phyloP scores from a whole-genome alignment of 2,113 vertebrate species.

The Cinclus mexicanus region DNA sequence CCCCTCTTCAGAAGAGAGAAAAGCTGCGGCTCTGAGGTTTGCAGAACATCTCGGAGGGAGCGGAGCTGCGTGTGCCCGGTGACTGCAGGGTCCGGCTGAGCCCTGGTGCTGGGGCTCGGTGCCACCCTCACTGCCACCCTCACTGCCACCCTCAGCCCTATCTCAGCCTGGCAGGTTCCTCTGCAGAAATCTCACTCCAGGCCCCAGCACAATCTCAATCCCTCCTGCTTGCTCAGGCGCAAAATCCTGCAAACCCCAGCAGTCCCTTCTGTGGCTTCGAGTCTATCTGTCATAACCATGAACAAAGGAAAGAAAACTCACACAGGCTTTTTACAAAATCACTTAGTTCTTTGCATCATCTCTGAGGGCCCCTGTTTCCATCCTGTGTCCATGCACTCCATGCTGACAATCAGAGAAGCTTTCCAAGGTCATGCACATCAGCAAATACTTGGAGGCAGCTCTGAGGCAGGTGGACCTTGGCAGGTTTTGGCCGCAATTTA shows the following conservation, averaged over 20 bases:
- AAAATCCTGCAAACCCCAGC: neutral
- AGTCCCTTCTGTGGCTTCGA: neutral
- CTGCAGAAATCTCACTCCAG: neutral
- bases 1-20: neutral
- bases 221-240: neutral
- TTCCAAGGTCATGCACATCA: neutral
- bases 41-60: neutral
- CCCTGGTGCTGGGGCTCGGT: fast-evolving
- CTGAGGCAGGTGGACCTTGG: neutral
- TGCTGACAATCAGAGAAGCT: neutral
- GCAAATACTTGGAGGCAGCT: neutral
- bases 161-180: neutral
- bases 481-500: neutral
- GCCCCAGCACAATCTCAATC: neutral
- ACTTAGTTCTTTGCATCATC: neutral
- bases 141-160: neutral
- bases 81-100: neutral
- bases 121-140: neutral
- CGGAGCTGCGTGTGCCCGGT: fast-evolving
- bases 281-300: neutral
- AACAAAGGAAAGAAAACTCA: neutral
- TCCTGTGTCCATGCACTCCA: neutral
- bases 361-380: neutral
- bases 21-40: neutral
- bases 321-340: neutral